Evolutionary conservation across 2,888 invertebrate genomes (phyloP), one percentile per base, ranked within the genome.

Genomic region (Dromius quadrimaculatus): DNA sequence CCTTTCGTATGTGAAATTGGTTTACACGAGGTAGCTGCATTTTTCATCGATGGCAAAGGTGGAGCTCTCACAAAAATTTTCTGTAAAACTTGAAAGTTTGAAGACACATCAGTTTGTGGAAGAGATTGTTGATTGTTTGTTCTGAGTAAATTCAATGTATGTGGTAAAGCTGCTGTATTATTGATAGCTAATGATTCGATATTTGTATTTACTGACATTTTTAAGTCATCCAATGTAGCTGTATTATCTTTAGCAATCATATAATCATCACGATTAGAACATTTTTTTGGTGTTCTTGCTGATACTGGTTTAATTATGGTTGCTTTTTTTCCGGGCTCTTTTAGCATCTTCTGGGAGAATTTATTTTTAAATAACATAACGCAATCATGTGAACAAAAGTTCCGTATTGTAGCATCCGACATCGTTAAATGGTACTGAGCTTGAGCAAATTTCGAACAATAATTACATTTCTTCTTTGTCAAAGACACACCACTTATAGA

Each of bases 351-450:
- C n/a, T n/a, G n/a, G n/a, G n/a, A 84, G 71, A 86, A 86, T 73
- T 86, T 85, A 47, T 84, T 83, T 78, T 92, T 91, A 78, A 91
- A 92, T 74, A 88, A 86, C 89, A 91, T 90, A 0, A 91, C 91
- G 77, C 92, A 92, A 77, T 90, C 89, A 79, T 92, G 91, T 11
- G 90, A 89, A 81, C 92, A 92, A 80, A 92, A 92, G 79, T 91
- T 91, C 50, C 91, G 83, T 71, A 91, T 89, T 0, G 92, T 90
- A 2, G 90, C 90, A 76, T 92, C 92, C 0, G 92, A 91, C 92
- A 92, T 92, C 1, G 91, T 91, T 73, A 92, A 81, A 77, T 92
- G 91, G 78, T 91, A 92, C 75, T 91, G 90, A 0, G 91, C 90
- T 72, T 89, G 3, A 13, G 13, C 11, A 28, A 28, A 1, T 28